Base-by-base conservation (phyloP, 2,113 vertebrate genomes). In the Ictidomys tridecemlineatus region DNA sequence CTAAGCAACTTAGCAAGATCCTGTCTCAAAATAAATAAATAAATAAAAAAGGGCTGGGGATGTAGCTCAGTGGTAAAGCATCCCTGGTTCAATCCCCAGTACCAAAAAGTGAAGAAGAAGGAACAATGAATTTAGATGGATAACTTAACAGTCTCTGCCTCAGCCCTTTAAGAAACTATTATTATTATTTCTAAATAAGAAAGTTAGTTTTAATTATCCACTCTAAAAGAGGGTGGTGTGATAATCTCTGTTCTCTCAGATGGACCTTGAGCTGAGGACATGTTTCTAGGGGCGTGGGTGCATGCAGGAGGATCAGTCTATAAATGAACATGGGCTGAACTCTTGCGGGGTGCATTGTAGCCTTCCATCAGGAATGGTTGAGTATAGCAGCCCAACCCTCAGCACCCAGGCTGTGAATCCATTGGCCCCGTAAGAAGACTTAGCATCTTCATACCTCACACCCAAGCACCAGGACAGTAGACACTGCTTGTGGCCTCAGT, bases 111-210 rank as follows among this genome's bases (percentile, higher is more conserved):
- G 26, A 28, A 63, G 26, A 28, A 63, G 61, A 28, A 61, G 32
- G 34, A 63, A 92, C 93, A 82, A 39, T 91, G 85, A 42, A 77
- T 85, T 92, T 87, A 91, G 90, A 51, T 83, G 67, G 45, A 80
- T 34, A 37, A 30, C 11, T 26, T 56, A 72, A 83, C 63, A 53
- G 79, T 77, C 26, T 74, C 42, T 84, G 58, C 63, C 30, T 56
- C 1, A 34, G 42, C 51, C 84, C 93, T 97, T 91, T 14, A 32
- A 63, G 67, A 77, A 56, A 26, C 18, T 34, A 32, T n/a, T 51
- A 67, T 26, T 61, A 61, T 48, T 53, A 65, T 84, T 85, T 94
- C 92, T 80, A 86, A 93, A 39, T 72, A 39, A 87, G 72, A 94
- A 85, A 18, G 28, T 85, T 77, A 32, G 11, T 74, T 32, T 45